Base-by-base conservation (phyloP, 2,888 invertebrate genomes). In the Thyatira batis region DNA sequence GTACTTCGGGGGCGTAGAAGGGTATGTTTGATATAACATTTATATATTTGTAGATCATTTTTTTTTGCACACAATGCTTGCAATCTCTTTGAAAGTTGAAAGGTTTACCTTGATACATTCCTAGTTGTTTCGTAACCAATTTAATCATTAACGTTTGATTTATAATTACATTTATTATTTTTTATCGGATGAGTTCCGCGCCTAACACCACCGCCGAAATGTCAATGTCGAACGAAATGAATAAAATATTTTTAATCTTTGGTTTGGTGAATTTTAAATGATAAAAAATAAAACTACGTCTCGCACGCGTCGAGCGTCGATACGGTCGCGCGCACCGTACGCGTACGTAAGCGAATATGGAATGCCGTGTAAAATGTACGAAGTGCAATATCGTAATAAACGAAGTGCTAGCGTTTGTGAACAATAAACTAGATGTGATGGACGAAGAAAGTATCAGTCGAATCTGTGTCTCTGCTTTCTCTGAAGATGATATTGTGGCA, bases 1-100 rank as follows among this genome's bases (percentile, higher is more conserved):
- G 85, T 88, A 80, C 76, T 91, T 89, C 58, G 91, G 89, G 46
- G 91, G 91, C 43, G 84, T 90, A 25, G 91, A 91, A 76, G 91
- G 91, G 91, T 91, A 60, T 81, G 89, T 79, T 50, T 33, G 39
- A 27, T 50, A 52, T 48, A 43, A 52, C 60, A 48, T 48, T 51
- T 48, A 27, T 8, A 10, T 17, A 27, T 17, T 8, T 20, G 27
- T 25, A 25, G 9, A 54, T 63, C 61, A 39, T 53, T 13, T 53
- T 44, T 61, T 61, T 58, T 55, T 57, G 57, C 60, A 63, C 62
- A 67, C 59, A 59, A 51, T 55, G 55, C 50, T 45, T 52, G 65
- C 58, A 66, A 55, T 56, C 51, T 60, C 54, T 68, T 72, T 60
- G 84, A 89, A 85, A 89, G 89, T 88, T 78, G 84, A 88, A 89